Base-by-base conservation (phyloP, 2,888 invertebrate genomes). In the Malthinus flaveolus region DNA sequence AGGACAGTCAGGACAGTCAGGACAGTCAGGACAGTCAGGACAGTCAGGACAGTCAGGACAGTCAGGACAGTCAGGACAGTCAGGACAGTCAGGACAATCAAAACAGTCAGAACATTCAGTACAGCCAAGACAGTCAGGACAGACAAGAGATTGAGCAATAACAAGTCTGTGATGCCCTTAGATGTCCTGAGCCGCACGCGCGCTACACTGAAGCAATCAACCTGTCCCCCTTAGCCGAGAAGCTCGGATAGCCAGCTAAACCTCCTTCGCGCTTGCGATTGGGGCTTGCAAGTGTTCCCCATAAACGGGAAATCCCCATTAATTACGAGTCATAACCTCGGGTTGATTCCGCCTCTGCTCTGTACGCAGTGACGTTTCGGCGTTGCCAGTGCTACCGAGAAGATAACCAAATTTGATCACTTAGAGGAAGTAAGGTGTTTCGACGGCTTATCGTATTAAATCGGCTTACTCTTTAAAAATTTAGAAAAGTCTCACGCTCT, bases 341-440 rank as follows among this genome's bases (percentile, higher is more conserved):
- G 81, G 82, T 81, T 84, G 85, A 85, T 84, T 85, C 84, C 80
- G 84, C 85, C 84, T 84, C 84, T 86, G 83, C 83, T 82, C 82
- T 45, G 75, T 75, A 74, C 78, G 77, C 78, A 73, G 75, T 73
- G 76, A 75, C 76, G 68, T 65, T 70, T 72, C 72, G 70, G 72
- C 74, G 76, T 76, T 75, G 75, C 74, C 78, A 78, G 76, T 76
- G 34, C 10, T 34, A 34, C 34, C 34, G 34, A 34, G 7, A 34
- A 34, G 34, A 34, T 34, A 8, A 34, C 34, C 34, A 34, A 34
- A 34, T 8, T 34, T 34, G 34, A 34, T 34, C 34, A 34, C 7
- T 34, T 34, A 34, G 34, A 34, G 34, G 34, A 34, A 34, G 34
- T 34, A 34, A 34, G n/a, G n/a, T n/a, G n/a, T n/a, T n/a, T n/a